phyloP scores from a whole-genome alignment of 2,113 vertebrate species.

The Epinephelus lanceolatus region DNA sequence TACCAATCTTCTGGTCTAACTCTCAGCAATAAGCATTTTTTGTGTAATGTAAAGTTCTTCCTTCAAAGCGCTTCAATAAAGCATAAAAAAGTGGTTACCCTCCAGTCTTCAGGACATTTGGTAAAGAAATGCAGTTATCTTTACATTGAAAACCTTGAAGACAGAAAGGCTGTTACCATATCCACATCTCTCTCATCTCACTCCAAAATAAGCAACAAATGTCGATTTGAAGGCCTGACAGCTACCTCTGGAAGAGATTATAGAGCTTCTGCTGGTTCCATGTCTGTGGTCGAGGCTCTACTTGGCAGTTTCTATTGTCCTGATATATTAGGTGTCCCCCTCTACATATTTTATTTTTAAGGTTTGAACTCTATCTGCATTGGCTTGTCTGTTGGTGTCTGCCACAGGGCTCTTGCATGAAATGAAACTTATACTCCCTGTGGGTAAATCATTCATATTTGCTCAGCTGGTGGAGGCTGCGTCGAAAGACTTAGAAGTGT shows the following conservation, averaged over 20 bases:
- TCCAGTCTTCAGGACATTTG: slow-evolving; percentile 3
- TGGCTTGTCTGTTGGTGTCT: slow-evolving; percentile 44
- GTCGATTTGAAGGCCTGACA: slow-evolving; percentile 20
- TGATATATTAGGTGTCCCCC: slow-evolving; percentile 55
- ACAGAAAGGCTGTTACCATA: slow-evolving; percentile 37
- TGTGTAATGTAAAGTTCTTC: neutral
- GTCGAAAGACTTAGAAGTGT: slow-evolving; percentile 60
- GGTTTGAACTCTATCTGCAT: slow-evolving; percentile 62
- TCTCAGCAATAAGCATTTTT: neutral
- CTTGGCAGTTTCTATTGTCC: slow-evolving; percentile 45
- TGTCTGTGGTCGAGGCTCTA: slow-evolving; percentile 38
- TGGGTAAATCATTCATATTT: slow-evolving; percentile 77
- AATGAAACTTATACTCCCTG: slow-evolving; percentile 75
- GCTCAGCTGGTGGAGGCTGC: slow-evolving; percentile 70
- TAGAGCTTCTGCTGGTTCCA: slow-evolving; percentile 40
- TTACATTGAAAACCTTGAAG: slow-evolving; percentile 11
- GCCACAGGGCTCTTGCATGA: slow-evolving; percentile 54
- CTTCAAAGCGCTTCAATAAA: slow-evolving; percentile 2
- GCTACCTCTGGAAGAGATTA: slow-evolving; percentile 65
- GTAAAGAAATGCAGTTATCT: slow-evolving; percentile 15
- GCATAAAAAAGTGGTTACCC: neutral
- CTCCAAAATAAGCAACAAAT: slow-evolving; percentile 42
- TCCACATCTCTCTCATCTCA: slow-evolving; percentile 52
- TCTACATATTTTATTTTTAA: slow-evolving; percentile 60
- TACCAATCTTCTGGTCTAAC: neutral